These are phyloP conservation scores for Stenoptilia bipunctidactyla DNA, from an alignment of 2,888 invertebrate genomes.

Conservation along the genomic window DNA sequence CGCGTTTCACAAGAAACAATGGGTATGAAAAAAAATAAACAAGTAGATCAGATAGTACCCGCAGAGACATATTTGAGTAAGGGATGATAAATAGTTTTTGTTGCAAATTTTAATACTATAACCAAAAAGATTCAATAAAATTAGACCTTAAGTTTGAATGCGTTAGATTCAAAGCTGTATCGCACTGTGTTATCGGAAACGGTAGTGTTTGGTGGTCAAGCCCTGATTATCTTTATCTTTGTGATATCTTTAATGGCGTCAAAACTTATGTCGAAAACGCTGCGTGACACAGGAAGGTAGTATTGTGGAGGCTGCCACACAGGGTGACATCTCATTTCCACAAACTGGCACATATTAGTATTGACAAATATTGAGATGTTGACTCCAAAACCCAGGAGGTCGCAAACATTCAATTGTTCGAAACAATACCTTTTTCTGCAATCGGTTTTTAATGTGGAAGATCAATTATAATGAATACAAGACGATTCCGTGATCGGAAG, in stretches of 20 bases:
- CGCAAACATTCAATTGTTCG: conserved; percentile 28
- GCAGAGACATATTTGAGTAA: conserved; percentile 44
- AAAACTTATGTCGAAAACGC: conserved; percentile 61
- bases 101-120: conserved; percentile 9
- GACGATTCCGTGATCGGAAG: conserved; percentile 49
- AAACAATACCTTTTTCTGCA: conserved; percentile 26
- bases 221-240: conserved; percentile 58
- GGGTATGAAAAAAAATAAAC: conserved; percentile 46
- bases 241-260: conserved; percentile 57
- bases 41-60: conserved; percentile 60
- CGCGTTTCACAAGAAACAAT: conserved; percentile 47
- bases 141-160: background rate
- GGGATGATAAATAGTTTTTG: conserved; percentile 50
- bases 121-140: background rate
- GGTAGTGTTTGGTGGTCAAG: conserved; percentile 37
- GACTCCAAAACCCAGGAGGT: conserved; percentile 43
- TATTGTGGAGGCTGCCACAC: conserved; percentile 55
- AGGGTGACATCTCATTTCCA: conserved; percentile 53
- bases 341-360: conserved; percentile 36
- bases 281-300: conserved; percentile 63
- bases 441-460: conserved; percentile 10
- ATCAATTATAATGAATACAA: conserved; percentile 16
- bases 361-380: conserved; percentile 49
- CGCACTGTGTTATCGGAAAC: conserved; percentile 11
- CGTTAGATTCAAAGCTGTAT: conserved; percentile 20